Conservation (phyloP, 2,113 vertebrate species). For the Ammospiza caudacuta region DNA sequence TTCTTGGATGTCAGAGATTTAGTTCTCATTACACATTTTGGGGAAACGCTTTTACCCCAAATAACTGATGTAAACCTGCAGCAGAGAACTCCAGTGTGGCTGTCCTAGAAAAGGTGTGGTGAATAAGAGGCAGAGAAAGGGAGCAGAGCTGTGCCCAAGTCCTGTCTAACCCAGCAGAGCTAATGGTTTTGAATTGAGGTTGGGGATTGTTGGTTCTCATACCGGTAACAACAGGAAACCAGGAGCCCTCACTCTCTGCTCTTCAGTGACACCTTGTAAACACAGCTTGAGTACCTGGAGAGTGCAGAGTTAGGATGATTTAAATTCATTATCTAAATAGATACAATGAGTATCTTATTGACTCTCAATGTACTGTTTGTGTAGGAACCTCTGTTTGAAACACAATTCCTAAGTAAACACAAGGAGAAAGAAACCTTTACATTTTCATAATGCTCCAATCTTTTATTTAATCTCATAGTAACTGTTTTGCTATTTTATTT, state of each 20-base stretch:
- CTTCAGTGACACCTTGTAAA: neutral
- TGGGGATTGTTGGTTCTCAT: accelerated
- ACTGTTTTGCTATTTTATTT: neutral
- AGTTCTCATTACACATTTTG: neutral
- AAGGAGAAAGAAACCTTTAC: neutral
- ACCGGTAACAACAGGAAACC: neutral
- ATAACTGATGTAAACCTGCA: neutral
- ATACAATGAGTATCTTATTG: neutral
- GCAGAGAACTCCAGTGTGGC: neutral
- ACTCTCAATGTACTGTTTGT: neutral
- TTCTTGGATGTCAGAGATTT: neutral
- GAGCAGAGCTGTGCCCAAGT: neutral
- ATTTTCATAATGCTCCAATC: neutral
- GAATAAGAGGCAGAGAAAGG: neutral
- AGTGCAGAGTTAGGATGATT: neutral
- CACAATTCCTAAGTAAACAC: neutral
- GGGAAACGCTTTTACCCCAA: neutral
- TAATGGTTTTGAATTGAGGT: neutral
- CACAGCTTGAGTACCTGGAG: neutral
- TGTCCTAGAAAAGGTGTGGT: neutral
- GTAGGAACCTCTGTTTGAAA: neutral
- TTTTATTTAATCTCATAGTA: neutral
- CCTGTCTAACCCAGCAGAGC: neutral
- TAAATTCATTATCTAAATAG: neutral
- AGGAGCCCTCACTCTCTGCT: neutral